Evolutionary conservation across 1,140 invertebrate species (phyloP).

Genomic region (Rhopalosiphum padi): DNA sequence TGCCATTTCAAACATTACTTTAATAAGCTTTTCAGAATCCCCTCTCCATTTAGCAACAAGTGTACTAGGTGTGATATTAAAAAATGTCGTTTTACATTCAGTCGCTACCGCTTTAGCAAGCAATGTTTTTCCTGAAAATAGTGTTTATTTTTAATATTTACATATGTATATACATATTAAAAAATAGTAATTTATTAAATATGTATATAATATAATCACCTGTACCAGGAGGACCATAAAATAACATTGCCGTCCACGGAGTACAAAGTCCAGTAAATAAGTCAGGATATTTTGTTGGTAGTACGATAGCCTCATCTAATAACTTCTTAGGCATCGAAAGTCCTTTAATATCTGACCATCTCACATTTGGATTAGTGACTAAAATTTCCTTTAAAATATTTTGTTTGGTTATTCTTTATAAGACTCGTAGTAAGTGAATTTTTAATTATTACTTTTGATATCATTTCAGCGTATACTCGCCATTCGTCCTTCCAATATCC

Average conservation of each 20-base stretch:
- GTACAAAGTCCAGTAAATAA: slow-evolving; percentile 80
- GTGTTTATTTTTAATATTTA: background rate
- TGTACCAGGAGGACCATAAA: slow-evolving; percentile 86
- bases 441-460: slow-evolving; percentile 64
- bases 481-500: slow-evolving; percentile 65
- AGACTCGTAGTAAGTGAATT: background rate
- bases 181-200: background rate
- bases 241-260: slow-evolving; percentile 78
- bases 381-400: slow-evolving; percentile 70
- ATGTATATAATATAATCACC: slow-evolving; percentile 60
- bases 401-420: background rate
- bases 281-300: slow-evolving; percentile 84
- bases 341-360: slow-evolving; percentile 78
- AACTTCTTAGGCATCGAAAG: slow-evolving; percentile 80
- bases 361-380: slow-evolving; percentile 69
- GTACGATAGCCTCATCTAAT: slow-evolving; percentile 89
- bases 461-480: slow-evolving; percentile 67
- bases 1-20: slow-evolving; percentile 87
- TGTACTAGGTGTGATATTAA: slow-evolving; percentile 88
- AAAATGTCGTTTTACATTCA: slow-evolving; percentile 86
- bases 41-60: slow-evolving; percentile 94
- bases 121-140: slow-evolving; percentile 79
- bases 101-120: slow-evolving; percentile 87
- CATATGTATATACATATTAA: background rate
- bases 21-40: slow-evolving; percentile 91